Conservation (phyloP, 2,113 vertebrate genomes). For the Corythornis vintsioides region DNA sequence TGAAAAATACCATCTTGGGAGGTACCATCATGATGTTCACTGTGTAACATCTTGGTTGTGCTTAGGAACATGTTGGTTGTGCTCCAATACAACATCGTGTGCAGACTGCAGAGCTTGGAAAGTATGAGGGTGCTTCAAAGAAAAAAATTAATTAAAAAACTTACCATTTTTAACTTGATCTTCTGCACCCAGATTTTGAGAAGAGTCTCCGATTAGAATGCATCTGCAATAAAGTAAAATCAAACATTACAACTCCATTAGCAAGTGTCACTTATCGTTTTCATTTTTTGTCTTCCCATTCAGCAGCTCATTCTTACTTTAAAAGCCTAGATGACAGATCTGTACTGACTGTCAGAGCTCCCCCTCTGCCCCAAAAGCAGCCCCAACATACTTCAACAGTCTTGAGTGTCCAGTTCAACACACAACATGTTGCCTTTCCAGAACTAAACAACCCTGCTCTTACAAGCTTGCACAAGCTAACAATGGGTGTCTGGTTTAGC, state of each 20-base stretch:
- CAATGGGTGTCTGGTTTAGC: not conserved
- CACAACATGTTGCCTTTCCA: not conserved
- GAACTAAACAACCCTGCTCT: not conserved
- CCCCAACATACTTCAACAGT: not conserved
- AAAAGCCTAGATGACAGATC: not conserved
- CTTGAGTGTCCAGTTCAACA: not conserved
- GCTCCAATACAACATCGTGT: not conserved
- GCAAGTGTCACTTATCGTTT: not conserved
- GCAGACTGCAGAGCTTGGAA: fast-evolving
- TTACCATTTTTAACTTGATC: conserved; percentile 17
- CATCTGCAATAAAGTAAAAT: conserved; percentile 63
- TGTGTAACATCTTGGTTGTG: not conserved
- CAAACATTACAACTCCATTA: not conserved
- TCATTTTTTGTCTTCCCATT: not conserved
- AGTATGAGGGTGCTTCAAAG: not conserved
- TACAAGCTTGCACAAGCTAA: not conserved
- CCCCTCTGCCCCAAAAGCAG: not conserved
- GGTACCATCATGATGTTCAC: not conserved
- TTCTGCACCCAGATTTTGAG: conserved; percentile 4
- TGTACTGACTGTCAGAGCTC: not conserved
- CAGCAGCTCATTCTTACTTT: not conserved
- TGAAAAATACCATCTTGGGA: not conserved
- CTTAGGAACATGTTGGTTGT: fast-evolving
- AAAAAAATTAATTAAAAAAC: not conserved
- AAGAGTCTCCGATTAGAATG: conserved; percentile 30